Base-by-base conservation (phyloP, 1,140 invertebrate species). In the Chrysomallon squamiferum region DNA sequence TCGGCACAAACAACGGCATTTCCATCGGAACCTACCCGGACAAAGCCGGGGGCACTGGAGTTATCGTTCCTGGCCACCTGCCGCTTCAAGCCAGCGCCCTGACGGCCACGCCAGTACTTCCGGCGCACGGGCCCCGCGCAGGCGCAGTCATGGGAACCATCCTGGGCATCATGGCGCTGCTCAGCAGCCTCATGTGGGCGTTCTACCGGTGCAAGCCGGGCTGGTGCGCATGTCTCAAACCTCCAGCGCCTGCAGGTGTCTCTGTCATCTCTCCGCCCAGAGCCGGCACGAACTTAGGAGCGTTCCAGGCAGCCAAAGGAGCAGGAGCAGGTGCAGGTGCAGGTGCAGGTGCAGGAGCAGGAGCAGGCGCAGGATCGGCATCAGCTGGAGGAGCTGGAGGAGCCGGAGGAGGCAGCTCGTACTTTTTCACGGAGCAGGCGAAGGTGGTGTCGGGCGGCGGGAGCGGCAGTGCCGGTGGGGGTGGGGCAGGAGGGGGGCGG, bases 121-220 rank as follows among this genome's bases (percentile, higher is more conserved):
- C 68, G 2, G 56, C 59, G 15, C 57, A 50, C 1, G 74, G 73
- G 20, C 67, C 67, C 3, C 49, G 75, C 38, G 82, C 80, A 25
- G 79, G 78, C 2, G 78, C 76, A 15, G 70, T 79, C 5, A 68
- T 78, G 43, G 81, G 81, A 56, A 74, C 80, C 3, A 68, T 83
- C 15, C 69, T 84, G 9, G 80, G 75, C n/a, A 67, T 81, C 18
- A 63, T 79, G 52, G 70, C 72, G 9, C 65, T 78, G 29, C 69
- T 71, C 11, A 78, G 72, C 47, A 76, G 77, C 61, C 35, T 84
- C 43, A 76, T 77, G 71, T 84, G 82, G 82, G 82, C 82, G 2
- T 74, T 81, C 43, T 83, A 80, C 64, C 73, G 69, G 33, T 73
- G 73, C n/a, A 78, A 78, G 59, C 76, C 74, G n/a, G 76, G 78